Conservation (phyloP, 2,113 vertebrate species). For the Myrmecobius fasciatus region DNA sequence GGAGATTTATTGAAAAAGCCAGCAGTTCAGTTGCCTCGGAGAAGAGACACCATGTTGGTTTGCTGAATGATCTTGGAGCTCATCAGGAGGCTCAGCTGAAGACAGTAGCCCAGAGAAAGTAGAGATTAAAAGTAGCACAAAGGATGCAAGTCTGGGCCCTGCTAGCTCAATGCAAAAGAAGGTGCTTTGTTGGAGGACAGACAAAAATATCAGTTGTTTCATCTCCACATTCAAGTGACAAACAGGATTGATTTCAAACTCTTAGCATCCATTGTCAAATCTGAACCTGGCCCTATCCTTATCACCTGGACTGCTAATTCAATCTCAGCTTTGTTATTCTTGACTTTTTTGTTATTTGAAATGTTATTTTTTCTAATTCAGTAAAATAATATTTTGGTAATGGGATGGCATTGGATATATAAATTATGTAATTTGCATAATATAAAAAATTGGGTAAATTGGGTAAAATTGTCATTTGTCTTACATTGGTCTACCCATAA, state of each 20-base stretch:
- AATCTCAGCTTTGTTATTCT: too few relatives aligned
- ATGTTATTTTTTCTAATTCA: too few relatives aligned
- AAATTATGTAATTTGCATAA: too few relatives aligned
- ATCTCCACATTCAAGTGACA: neutral
- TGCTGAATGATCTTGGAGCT: neutral
- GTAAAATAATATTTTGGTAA: too few relatives aligned
- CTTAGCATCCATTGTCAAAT: neutral
- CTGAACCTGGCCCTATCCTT: too few relatives aligned
- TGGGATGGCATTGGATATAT: too few relatives aligned
- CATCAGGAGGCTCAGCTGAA: neutral
- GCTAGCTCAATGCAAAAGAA: neutral
- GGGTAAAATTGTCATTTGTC: too few relatives aligned
- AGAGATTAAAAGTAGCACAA: constrained; percentile 1
- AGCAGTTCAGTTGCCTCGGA: neutral
- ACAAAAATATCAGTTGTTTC: neutral
- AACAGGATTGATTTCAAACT: neutral
- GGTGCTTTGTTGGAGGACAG: neutral
- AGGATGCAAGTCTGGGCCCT: neutral
- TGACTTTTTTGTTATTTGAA: too few relatives aligned
- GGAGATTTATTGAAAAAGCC: constrained; percentile 8
- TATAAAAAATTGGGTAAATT: too few relatives aligned
- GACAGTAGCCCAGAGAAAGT: neutral
- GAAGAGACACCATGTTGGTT: constrained; percentile 13
- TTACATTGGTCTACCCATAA: too few relatives aligned
- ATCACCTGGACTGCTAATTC: too few relatives aligned